Evolutionary conservation across 2,888 invertebrate species (phyloP).

Genomic region (Bombylius major): DNA sequence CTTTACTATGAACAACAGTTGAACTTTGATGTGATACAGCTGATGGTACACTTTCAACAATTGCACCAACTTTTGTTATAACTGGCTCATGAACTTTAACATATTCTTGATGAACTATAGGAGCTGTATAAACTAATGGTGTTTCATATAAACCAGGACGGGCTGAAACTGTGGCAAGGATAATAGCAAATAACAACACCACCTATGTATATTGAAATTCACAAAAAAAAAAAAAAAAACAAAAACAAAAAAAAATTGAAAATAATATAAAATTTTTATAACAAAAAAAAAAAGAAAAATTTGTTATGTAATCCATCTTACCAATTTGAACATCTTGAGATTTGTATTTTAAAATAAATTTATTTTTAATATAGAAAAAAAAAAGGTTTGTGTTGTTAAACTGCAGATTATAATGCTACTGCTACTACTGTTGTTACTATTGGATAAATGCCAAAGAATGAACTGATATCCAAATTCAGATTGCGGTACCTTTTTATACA

Average conservation of each 20-base stretch:
- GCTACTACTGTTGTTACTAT: neutral
- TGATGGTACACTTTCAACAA: constrained; percentile 22
- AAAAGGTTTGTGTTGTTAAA: too few species aligned
- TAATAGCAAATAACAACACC: constrained; percentile 44
- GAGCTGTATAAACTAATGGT: constrained; percentile 7
- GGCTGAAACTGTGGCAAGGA: constrained; percentile 39
- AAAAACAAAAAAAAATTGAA: too few species aligned
- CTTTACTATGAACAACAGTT: constrained; percentile 37
- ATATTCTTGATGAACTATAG: constrained; percentile 8
- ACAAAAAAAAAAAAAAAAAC: neutral
- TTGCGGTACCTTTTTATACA: constrained; percentile 4
- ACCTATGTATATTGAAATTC: constrained; percentile 28
- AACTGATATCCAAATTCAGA: constrained; percentile 4
- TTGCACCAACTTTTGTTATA: constrained; percentile 23
- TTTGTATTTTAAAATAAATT: neutral
- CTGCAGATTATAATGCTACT: too few species aligned
- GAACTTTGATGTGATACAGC: constrained; percentile 40
- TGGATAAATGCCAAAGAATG: constrained; percentile 2
- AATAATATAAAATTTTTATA: too few species aligned
- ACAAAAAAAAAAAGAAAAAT: neutral
- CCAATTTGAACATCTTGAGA: constrained; percentile 20
- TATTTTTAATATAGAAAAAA: too few species aligned
- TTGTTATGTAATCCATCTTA: constrained; percentile 9
- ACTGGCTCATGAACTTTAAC: constrained; percentile 19
- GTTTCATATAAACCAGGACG: constrained; percentile 24